Evolutionary conservation across 2,113 vertebrate species (phyloP).

Genomic region (Pardalotus punctatus): DNA sequence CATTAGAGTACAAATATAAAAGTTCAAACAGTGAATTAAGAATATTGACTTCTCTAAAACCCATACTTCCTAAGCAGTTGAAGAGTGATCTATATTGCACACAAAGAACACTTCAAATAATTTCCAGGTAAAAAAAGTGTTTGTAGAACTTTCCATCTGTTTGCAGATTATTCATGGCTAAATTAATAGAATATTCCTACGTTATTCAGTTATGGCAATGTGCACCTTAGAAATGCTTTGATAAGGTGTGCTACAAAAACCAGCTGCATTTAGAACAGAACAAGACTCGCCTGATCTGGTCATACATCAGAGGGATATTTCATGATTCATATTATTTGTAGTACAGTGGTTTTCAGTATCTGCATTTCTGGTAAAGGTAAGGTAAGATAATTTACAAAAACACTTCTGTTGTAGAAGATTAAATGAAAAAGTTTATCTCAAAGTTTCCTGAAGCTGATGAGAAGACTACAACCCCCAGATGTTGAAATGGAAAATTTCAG

Average conservation of each 20-base stretch:
- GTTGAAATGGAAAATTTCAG: not conserved
- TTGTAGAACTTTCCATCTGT: constrained; percentile 14
- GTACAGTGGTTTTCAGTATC: not conserved
- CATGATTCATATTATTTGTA: not conserved
- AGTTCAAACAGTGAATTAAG: constrained; percentile 25
- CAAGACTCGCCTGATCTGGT: not conserved
- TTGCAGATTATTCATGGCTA: not conserved
- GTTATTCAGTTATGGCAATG: not conserved
- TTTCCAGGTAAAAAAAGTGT: not conserved
- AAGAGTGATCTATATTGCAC: not conserved
- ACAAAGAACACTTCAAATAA: not conserved
- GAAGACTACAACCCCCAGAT: not conserved
- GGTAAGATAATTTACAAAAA: not conserved
- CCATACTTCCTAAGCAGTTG: not conserved
- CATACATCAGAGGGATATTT: not conserved
- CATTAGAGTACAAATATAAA: not conserved
- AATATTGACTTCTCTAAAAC: not conserved
- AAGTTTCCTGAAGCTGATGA: not conserved
- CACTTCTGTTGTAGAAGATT: not conserved
- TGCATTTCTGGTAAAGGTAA: not conserved
- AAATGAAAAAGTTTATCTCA: not conserved
- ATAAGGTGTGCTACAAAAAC: not conserved
- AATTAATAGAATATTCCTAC: not conserved
- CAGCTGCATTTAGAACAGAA: not conserved
- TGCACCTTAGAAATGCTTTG: not conserved